These are phyloP conservation scores for Drosophila parabipectinata DNA, from an alignment of 1,140 invertebrate species.

Conservation along the genomic window DNA sequence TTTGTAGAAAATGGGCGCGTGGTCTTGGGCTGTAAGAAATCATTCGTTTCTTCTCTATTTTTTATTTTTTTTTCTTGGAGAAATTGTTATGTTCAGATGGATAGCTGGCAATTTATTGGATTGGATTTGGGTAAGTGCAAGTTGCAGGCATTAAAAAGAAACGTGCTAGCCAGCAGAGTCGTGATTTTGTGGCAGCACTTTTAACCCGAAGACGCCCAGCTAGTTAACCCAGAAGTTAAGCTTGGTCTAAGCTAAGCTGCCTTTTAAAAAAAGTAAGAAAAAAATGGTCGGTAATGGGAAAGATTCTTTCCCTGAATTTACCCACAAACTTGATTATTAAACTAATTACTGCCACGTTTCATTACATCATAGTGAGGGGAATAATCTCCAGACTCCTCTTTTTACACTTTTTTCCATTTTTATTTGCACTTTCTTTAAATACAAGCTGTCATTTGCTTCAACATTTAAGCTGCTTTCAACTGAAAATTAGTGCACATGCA, in stretches of 20 bases:
- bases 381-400: not conserved
- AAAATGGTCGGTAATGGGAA: conserved; percentile 12
- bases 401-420: not conserved
- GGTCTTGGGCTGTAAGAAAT: conserved; percentile 10
- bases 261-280: conserved; percentile 6
- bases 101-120: conserved; percentile 45
- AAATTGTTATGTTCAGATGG: conserved; percentile 34
- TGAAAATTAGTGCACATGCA: conserved; percentile 70
- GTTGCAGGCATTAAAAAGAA: conserved; percentile 66
- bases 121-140: conserved; percentile 45
- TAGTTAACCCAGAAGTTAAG: conserved; percentile 61
- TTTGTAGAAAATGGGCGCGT: conserved; percentile 15
- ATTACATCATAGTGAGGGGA: conserved; percentile 29
- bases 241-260: not conserved
- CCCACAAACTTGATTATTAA: conserved; percentile 78
- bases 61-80: not conserved
- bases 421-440: conserved; percentile 17
- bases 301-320: conserved; percentile 58
- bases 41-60: conserved; percentile 20
- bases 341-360: conserved; percentile 79
- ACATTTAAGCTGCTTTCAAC: conserved; percentile 66
- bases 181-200: conserved; percentile 53
- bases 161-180: conserved; percentile 51
- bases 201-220: conserved; percentile 69
- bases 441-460: conserved; percentile 40